A percentile compares a stretch with the other conserved stretches of the same genome.
These are phyloP conservation scores for Mionectes macconnelli DNA, from an alignment of 2,113 vertebrate genomes.

Conservation along the genomic window DNA sequence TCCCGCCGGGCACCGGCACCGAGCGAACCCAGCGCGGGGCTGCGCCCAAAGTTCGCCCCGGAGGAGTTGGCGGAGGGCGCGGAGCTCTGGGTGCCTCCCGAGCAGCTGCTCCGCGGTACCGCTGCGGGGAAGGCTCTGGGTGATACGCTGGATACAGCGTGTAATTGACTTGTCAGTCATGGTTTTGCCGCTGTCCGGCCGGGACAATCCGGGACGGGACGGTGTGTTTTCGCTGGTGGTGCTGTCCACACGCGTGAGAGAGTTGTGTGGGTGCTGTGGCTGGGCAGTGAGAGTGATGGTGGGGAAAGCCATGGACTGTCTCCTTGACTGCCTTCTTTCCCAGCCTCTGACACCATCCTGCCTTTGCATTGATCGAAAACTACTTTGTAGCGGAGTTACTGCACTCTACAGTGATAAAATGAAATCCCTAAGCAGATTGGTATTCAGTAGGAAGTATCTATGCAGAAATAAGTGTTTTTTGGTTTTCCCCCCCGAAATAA, in stretches of 20 bases:
- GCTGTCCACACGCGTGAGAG: background rate
- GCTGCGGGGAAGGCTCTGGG: background rate
- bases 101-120: fast-evolving
- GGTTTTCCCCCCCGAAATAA: background rate
- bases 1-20: background rate
- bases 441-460: background rate
- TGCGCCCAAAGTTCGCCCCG: background rate
- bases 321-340: background rate
- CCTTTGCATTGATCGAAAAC: background rate
- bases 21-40: too few species aligned
- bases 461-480: background rate
- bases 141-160: background rate
- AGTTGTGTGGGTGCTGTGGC: background rate
- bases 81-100: background rate
- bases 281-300: background rate
- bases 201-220: fast-evolving
- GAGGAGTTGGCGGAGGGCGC: background rate
- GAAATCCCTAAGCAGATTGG: background rate
- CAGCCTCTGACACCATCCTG: background rate
- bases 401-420: background rate
- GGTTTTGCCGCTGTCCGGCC: background rate
- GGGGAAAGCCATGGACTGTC: background rate
- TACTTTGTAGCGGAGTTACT: background rate
- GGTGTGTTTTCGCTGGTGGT: background rate
- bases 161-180: background rate